Evolutionary conservation across 2,797 vertebrate genomes (phyloP).

Genomic region (Channa striata): DNA sequence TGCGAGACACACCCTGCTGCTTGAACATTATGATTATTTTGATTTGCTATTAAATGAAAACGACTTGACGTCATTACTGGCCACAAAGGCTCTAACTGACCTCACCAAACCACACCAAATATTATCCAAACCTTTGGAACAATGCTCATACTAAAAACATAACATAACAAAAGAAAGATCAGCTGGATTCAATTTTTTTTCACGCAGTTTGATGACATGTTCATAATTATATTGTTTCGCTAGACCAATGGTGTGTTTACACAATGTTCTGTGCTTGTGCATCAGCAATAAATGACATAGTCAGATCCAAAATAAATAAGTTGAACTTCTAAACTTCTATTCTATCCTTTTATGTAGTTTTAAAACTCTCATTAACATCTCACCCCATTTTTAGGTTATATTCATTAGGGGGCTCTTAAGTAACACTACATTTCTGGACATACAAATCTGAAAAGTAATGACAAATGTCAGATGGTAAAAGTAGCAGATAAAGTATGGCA

Average conservation of each 20-base stretch:
- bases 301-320: slow-evolving; percentile 16
- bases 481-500: too few relatives aligned
- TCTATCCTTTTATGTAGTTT: too few relatives aligned
- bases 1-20: slow-evolving; percentile 27
- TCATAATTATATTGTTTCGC: slow-evolving; percentile 27
- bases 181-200: slow-evolving; percentile 53
- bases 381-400: too few relatives aligned
- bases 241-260: slow-evolving; percentile 33
- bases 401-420: too few relatives aligned
- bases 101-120: slow-evolving; percentile 57
- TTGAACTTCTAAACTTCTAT: too few relatives aligned
- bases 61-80: slow-evolving; percentile 41
- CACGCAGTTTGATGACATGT: slow-evolving; percentile 27
- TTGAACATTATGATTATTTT: slow-evolving; percentile 12
- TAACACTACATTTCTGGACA: too few relatives aligned
- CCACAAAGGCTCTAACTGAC: slow-evolving; percentile 47
- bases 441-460: too few relatives aligned
- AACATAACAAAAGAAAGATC: slow-evolving; percentile 37
- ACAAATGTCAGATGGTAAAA: too few relatives aligned
- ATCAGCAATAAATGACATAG: slow-evolving; percentile 23
- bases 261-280: slow-evolving; percentile 21
- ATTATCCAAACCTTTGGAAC: slow-evolving; percentile 42
- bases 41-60: slow-evolving; percentile 30
- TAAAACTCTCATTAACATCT: too few relatives aligned
- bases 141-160: slow-evolving; percentile 15